Percentiles rank a stretch among this genome's conserved stretches.
Conservation (phyloP, 2,113 vertebrate genomes). For the Coregonus clupeaformis region DNA sequence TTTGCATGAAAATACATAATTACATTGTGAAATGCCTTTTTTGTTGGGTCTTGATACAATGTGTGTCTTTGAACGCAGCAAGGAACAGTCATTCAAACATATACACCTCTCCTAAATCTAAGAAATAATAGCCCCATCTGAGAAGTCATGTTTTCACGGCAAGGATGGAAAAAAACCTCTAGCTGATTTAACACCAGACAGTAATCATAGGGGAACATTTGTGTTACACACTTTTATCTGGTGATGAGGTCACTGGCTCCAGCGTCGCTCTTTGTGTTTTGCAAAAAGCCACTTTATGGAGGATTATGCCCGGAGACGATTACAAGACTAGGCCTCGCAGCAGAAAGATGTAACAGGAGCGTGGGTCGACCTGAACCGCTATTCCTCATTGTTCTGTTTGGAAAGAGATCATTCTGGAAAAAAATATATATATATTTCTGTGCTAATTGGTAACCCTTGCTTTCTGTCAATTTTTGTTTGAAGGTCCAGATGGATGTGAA, state of each 20-base stretch:
- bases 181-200: too few species aligned
- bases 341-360: background rate
- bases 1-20: too few species aligned
- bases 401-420: background rate
- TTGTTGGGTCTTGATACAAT: too few species aligned
- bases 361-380: background rate
- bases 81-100: too few species aligned
- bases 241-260: background rate
- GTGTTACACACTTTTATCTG: background rate
- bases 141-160: too few species aligned
- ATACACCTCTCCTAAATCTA: too few species aligned
- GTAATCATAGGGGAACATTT: background rate
- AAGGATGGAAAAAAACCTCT: too few species aligned
- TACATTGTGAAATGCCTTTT: too few species aligned
- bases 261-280: background rate
- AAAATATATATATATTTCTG: background rate
- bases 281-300: background rate
- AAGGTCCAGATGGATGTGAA: background rate
- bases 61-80: too few species aligned
- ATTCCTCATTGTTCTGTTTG: background rate
- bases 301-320: background rate
- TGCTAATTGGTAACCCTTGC: background rate
- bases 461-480: too few species aligned
- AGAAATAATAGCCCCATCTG: too few species aligned
- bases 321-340: background rate